Conservation (phyloP, 2,113 vertebrate species). For the Passer montanus region DNA sequence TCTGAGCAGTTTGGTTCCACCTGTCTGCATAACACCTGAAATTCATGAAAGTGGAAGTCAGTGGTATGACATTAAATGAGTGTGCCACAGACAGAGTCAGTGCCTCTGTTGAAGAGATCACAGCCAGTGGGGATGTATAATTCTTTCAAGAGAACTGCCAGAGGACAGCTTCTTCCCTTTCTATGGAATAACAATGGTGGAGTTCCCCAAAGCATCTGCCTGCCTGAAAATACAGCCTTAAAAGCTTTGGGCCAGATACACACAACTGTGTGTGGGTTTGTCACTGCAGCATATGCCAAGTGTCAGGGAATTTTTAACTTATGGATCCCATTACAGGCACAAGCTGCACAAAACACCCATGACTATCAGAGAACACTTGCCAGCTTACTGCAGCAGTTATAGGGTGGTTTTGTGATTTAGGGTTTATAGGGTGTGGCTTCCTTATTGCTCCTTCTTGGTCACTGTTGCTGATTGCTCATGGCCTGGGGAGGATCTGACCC, state of each 20-base stretch:
- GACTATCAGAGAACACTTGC: neutral
- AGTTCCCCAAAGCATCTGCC: neutral
- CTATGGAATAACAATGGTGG: neutral
- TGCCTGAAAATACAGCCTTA: neutral
- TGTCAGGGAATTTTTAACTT: neutral
- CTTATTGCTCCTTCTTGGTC: neutral
- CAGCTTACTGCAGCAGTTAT: neutral
- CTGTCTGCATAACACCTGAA: neutral
- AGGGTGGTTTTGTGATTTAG: neutral
- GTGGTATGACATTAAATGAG: neutral
- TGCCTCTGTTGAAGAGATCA: neutral
- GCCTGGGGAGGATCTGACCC: neutral
- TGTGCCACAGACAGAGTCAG: neutral
- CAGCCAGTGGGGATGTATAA: neutral
- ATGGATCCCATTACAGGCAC: neutral
- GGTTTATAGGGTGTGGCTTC: neutral
- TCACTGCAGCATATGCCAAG: neutral
- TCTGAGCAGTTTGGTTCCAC: neutral
- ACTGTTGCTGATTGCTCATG: neutral
- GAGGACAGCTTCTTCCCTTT: neutral
- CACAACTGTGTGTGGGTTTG: neutral
- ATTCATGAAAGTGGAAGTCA: neutral
- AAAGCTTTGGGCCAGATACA: neutral
- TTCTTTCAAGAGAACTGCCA: neutral
- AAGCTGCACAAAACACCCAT: neutral